A percentile compares a stretch with the other conserved stretches of the same genome.
Conservation (phyloP, 2,888 invertebrate genomes). For the Limenitis camilla region DNA sequence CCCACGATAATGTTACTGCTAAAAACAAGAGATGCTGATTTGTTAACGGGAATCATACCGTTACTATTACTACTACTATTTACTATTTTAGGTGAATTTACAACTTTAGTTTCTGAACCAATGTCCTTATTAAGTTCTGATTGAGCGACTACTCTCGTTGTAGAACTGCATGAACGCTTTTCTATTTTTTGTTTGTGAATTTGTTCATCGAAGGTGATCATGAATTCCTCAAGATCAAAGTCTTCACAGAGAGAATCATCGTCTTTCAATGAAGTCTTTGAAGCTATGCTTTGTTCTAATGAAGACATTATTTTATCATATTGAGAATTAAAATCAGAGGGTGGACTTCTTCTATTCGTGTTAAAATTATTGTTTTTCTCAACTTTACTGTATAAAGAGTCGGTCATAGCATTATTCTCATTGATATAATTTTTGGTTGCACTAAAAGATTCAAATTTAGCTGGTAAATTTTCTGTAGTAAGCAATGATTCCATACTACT, state of each 20-base stretch:
- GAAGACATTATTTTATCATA: conserved; percentile 72
- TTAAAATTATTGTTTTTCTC: conserved; percentile 33
- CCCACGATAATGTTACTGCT: conserved; percentile 68
- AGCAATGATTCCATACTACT: conserved; percentile 71
- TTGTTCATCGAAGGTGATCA: conserved; percentile 80
- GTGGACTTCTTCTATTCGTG: conserved; percentile 37
- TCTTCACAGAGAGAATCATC: conserved; percentile 75
- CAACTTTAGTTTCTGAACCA: conserved; percentile 50
- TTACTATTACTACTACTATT: conserved; percentile 42
- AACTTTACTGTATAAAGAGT: conserved; percentile 32
- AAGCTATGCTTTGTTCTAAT: conserved; percentile 65
- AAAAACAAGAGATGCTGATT: conserved; percentile 74
- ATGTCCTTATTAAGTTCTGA: conserved; percentile 50
- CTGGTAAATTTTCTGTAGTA: conserved; percentile 66
- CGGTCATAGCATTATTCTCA: conserved; percentile 41
- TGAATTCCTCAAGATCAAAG: conserved; percentile 78
- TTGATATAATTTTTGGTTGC: conserved; percentile 46
- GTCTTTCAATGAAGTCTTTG: conserved; percentile 63
- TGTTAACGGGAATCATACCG: conserved; percentile 64
- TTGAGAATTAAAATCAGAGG: conserved; percentile 60
- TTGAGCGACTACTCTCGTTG: conserved; percentile 61
- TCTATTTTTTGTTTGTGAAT: conserved; percentile 59
- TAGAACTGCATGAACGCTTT: conserved; percentile 66
- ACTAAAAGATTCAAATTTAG: conserved; percentile 65
- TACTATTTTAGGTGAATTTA: conserved; percentile 50